Evolutionary conservation across 2,888 invertebrate species (phyloP), one percentile per base, ranked within the genome.

Genomic region (Machimus rusticus): DNA sequence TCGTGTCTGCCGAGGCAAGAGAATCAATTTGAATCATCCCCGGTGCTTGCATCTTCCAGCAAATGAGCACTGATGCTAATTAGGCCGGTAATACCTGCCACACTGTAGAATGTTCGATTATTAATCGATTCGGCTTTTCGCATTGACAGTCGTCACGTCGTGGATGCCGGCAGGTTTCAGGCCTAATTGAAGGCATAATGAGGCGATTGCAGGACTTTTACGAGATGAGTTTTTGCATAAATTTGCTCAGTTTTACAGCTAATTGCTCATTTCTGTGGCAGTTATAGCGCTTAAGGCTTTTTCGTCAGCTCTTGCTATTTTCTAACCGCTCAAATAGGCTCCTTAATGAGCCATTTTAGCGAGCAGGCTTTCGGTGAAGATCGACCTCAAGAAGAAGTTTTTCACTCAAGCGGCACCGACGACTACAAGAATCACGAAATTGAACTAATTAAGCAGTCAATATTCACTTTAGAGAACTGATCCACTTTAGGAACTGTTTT

Each of bases 11-110:
- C n/a, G 34, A 55, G 31, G 34, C 31, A 31, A 19, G 28, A n/a
- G 46, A 81, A 81, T 81, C 81, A 81, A 81, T 81, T 81, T 81
- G 34, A 81, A 31, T 14, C 51, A 55, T n/a, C 16, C 76, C 14
- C 66, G 66, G 23, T 4, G 8, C 28, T 46, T 16, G 66, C 28
- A 12, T 66, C 12, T 66, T 66, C 66, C 23, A 19, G 66, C 66
- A 66, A 66, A 66, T 66, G 66, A 66, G 23, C 66, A 66, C 66
- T 12, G 12, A 66, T 66, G 66, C 66, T 66, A 66, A 66, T 66
- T 66, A 66, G 19, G 66, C 28, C 0, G 23, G n/a, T 51, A 66
- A 55, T 23, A 0, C 66, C 23, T 39, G 12, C 23, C 66, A 66
- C 28, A 66, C 23, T 14, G 23, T 19, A 12, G 66, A 66, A 19